These are phyloP conservation scores for Priocnemis perturbator DNA, from an alignment of 2,888 invertebrate species.

Conservation along the genomic window DNA sequence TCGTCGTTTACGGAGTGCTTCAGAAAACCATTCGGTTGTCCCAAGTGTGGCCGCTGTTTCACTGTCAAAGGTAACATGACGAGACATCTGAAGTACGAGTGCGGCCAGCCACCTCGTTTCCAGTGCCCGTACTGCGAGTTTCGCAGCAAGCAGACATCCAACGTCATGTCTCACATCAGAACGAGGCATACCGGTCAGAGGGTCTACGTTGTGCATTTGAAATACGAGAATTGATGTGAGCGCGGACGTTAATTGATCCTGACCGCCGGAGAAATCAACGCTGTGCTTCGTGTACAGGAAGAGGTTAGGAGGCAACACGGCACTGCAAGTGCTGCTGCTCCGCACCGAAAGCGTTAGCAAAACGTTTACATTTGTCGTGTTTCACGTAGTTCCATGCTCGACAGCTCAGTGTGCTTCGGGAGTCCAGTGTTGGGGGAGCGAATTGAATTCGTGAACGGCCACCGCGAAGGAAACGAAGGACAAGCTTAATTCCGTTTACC, in stretches of 20 bases:
- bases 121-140: conserved; percentile 72
- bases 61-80: conserved; percentile 70
- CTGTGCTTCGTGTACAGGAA: too few relatives aligned
- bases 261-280: too few relatives aligned
- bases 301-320: too few relatives aligned
- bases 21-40: conserved; percentile 67
- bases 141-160: conserved; percentile 69
- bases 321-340: too few relatives aligned
- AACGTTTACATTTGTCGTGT: too few relatives aligned
- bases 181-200: conserved; percentile 58
- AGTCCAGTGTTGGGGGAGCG: too few relatives aligned
- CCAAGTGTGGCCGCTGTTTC: conserved; percentile 69
- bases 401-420: too few relatives aligned
- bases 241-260: conserved; percentile 6
- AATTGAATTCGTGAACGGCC: too few relatives aligned
- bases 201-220: conserved; percentile 55
- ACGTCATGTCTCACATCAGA: conserved; percentile 68
- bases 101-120: conserved; percentile 68
- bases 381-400: too few relatives aligned
- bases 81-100: conserved; percentile 71
- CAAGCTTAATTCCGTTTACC: too few relatives aligned
- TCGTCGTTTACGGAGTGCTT: conserved; percentile 34
- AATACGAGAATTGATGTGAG: conserved; percentile 38
- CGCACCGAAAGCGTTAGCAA: too few relatives aligned
- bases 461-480: too few relatives aligned